Percentiles rank a stretch among this genome's conserved stretches.
Conservation (phyloP, 2,888 invertebrate species). For the Tholera decimalis region DNA sequence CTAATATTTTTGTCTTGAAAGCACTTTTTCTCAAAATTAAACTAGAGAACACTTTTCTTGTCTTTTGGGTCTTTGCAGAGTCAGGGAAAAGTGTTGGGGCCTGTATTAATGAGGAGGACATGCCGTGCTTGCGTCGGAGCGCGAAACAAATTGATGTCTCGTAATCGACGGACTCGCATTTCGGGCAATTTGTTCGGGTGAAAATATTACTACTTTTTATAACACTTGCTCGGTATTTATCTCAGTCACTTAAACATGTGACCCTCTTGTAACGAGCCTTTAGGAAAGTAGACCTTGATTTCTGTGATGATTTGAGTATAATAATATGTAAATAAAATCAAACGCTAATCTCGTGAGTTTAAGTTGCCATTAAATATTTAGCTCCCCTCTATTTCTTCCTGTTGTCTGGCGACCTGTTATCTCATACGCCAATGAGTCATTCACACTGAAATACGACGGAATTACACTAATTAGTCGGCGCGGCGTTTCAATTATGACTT, state of each 20-base stretch:
- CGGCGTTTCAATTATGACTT: constrained; percentile 12
- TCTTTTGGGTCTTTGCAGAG: constrained; percentile 39
- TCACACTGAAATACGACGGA: constrained; percentile 13
- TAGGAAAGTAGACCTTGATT: constrained; percentile 15
- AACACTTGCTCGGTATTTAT: constrained; percentile 61
- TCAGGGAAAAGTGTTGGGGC: constrained; percentile 72
- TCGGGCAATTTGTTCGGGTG: constrained; percentile 74
- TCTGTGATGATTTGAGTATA: not conserved
- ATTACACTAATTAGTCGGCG: constrained; percentile 6
- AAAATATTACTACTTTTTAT: constrained; percentile 70
- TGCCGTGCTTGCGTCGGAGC: constrained; percentile 74
- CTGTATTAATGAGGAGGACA: constrained; percentile 79
- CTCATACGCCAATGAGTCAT: constrained; percentile 21
- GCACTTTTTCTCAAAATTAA: constrained; percentile 22
- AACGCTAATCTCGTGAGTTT: not conserved
- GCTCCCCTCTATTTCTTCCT: constrained; percentile 30
- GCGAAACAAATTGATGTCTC: constrained; percentile 80
- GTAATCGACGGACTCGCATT: constrained; percentile 78
- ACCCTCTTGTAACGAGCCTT: constrained; percentile 21
- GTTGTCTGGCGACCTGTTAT: constrained; percentile 45
- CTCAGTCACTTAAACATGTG: constrained; percentile 39
- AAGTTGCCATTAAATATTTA: constrained; percentile 40
- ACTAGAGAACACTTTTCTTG: constrained; percentile 36
- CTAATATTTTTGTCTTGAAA: constrained; percentile 30
- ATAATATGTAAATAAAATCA: not conserved